Base-by-base conservation (phyloP, 2,888 invertebrate genomes). In the Amphipoea lucens region DNA sequence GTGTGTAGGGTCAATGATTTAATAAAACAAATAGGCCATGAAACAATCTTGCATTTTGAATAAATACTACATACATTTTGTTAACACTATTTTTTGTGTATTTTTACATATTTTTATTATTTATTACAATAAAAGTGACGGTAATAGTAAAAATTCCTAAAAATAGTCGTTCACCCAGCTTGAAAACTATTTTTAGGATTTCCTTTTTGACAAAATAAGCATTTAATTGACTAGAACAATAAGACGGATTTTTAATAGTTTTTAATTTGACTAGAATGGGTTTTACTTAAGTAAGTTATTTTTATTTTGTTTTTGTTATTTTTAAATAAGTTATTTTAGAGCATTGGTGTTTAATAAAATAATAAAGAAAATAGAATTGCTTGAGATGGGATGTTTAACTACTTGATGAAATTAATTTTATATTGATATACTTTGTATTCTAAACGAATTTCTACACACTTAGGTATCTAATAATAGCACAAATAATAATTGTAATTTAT, bases 111-210 rank as follows among this genome's bases (percentile, higher is more conserved):
- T 40, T 63, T 62, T 79, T 82, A 74, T 74, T 85, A 87, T 79
- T 72, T 77, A 84, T 81, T 83, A 87, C 70, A 83, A 70, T 76
- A 60, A 51, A 76, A 73, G 17, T 67, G 66, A 48, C 7, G 2
- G 4, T 70, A 23, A 51, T 23, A 63, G 78, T 23, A 66, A 78
- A 83, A 90, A 89, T 82, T 82, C 66, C 80, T 87, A 90, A 92
- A 93, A 93, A 92, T 89, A 90, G 91, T 91, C 91, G 89, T 86
- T 90, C 93, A 92, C 96, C 96, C 96, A 96, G 96, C 96, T 94
- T 92, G 92, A 90, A 91, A 93, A 93, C 92, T 90, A 91, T 92
- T 92, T 92, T 92, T 88, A 90, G 88, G 80, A 87, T 90, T 89
- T 86, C 0, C 20, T 83, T 69, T 76, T 72, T 73, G 71, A 79